Percentiles rank a stretch among this genome's conserved stretches.
Conservation (phyloP, 2,113 vertebrate species). For the Bubalus kerabau region DNA sequence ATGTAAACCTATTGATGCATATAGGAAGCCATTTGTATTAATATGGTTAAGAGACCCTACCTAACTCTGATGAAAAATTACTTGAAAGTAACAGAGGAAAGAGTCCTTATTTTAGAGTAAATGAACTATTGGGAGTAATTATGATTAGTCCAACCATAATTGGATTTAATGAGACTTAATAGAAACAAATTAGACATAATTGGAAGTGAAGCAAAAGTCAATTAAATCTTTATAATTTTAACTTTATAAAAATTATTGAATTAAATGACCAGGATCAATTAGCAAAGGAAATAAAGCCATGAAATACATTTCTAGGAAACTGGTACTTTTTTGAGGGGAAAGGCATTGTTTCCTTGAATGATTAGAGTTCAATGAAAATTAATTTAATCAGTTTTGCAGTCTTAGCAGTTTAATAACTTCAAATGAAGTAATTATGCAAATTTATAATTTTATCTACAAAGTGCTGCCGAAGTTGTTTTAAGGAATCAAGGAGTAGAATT, state of each 20-base stretch:
- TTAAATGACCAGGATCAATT: constrained; percentile 75
- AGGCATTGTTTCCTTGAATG: constrained; percentile 56
- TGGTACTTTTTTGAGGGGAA: constrained; percentile 29
- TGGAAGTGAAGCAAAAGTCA: constrained; percentile 75
- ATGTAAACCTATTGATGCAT: constrained; percentile 41
- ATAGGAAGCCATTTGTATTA: constrained; percentile 56
- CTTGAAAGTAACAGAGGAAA: constrained; percentile 65
- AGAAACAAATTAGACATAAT: constrained; percentile 71
- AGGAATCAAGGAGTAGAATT: not conserved
- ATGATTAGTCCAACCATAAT: constrained; percentile 64
- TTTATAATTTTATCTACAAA: constrained; percentile 26
- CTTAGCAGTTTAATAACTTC: constrained; percentile 42
- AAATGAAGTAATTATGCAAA: constrained; percentile 49
- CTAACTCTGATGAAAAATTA: constrained; percentile 68
- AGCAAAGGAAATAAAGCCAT: constrained; percentile 63
- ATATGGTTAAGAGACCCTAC: constrained; percentile 65
- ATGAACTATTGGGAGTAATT: constrained; percentile 70
- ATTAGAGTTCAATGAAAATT: constrained; percentile 47
- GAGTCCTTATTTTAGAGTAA: constrained; percentile 68
- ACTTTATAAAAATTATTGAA: constrained; percentile 76
- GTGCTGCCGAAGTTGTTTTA: not conserved
- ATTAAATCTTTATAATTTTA: constrained; percentile 71
- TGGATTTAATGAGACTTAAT: constrained; percentile 74
- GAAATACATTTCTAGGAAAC: constrained; percentile 59
- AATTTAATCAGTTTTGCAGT: constrained; percentile 41